Base-by-base conservation (phyloP, 2,888 invertebrate species). In the Sphecodes monilicornis region DNA sequence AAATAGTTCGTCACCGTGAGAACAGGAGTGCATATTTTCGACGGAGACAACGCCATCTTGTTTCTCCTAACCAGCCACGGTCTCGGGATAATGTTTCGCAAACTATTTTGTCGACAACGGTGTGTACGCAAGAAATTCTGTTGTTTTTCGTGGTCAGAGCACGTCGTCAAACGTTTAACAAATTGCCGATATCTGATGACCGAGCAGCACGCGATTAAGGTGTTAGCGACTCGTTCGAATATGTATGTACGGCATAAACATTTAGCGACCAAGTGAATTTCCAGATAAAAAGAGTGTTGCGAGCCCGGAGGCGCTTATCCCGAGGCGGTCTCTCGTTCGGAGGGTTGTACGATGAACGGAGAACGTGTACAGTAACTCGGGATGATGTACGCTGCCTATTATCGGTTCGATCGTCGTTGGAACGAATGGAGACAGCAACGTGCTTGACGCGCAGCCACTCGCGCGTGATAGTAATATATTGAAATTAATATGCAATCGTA, bases 381-480 rank as follows among this genome's bases (percentile, higher is more conserved):
- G 18, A 64, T 29, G 32, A 64, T 29, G 18, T 64, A 16, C 69
- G 10, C 26, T 8, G 26, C 11, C 26, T 26, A 64, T 75, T 64
- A 64, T 64, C 64, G 43, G 32, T 16, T 13, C 22, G 43, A 54
- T 36, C 46, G 54, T 16, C 29, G 46, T 69, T 32, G 69, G 41
- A 70, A 60, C 13, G 60, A 80, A 80, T 22, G 60, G 46, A 29
- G 72, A 54, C 32, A 29, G 16, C 60, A 71, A 66, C 46, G 71
- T 32, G 29, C 60, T 41, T 29, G 60, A 32, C 60, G 64, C 74
- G 71, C 46, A n/a, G n/a, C n/a, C n/a, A n/a, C n/a, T n/a, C n/a
- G n/a, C n/a, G n/a, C n/a, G n/a, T n/a, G n/a, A n/a, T n/a, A n/a
- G n/a, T n/a, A n/a, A n/a, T n/a, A n/a, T n/a, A n/a, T n/a, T n/a